Conservation (phyloP, 2,113 vertebrate genomes). For the Pterocles burchelli region DNA sequence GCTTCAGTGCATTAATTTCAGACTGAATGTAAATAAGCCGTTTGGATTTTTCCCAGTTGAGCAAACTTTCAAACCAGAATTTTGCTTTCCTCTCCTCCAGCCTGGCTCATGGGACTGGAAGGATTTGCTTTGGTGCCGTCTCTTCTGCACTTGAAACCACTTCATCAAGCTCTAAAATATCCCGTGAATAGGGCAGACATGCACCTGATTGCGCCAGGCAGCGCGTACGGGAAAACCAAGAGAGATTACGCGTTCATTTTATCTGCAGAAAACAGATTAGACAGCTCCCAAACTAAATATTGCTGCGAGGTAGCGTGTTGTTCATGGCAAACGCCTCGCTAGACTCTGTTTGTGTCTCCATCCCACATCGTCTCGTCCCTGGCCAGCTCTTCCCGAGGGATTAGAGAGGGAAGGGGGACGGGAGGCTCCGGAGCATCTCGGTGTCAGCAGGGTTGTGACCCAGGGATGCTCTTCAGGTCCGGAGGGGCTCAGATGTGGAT, state of each 20-base stretch:
- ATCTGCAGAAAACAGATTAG: not conserved
- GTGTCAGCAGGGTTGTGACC: accelerated
- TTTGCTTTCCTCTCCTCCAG: not conserved
- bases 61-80: not conserved
- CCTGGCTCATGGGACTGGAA: not conserved
- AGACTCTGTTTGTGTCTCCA: not conserved
- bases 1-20: not conserved
- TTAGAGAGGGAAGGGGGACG: accelerated
- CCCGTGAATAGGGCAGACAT: not conserved
- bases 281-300: not conserved
- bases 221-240: not conserved
- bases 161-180: not conserved
- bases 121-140: not conserved
- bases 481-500: not conserved
- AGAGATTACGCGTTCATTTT: not conserved
- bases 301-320: not conserved
- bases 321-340: not conserved
- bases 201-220: not conserved
- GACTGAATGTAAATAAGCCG: not conserved
- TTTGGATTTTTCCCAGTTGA: not conserved
- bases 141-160: not conserved
- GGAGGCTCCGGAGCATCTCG: not conserved
- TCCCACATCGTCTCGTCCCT: not conserved
- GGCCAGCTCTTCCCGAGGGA: not conserved
- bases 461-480: not conserved